A percentile compares a stretch with the other conserved stretches of the same genome.
phyloP scores from a whole-genome alignment of 1,140 invertebrate species.

The Drosophila sulfurigaster region DNA sequence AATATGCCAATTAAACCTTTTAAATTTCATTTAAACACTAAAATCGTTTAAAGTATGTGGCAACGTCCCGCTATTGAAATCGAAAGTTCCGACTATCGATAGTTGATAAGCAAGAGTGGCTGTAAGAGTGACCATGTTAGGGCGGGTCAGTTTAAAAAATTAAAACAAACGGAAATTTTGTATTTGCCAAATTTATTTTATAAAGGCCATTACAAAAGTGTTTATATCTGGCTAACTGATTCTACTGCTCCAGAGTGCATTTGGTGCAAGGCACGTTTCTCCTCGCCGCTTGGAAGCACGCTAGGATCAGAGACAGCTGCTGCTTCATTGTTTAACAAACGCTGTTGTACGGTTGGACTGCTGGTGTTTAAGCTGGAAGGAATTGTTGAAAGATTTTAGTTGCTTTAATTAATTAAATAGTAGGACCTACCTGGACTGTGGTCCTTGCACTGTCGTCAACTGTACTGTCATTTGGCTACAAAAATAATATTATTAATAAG shows the following conservation, averaged over 20 bases:
- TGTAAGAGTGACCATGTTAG: slow-evolving; percentile 15
- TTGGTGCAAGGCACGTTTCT: slow-evolving; percentile 2
- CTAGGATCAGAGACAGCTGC: not conserved
- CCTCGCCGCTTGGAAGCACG: slow-evolving; percentile 8
- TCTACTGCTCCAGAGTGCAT: slow-evolving; percentile 32
- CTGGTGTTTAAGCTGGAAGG: not conserved
- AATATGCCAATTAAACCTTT: too few relatives aligned
- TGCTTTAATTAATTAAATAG: not conserved
- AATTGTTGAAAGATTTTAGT: not conserved
- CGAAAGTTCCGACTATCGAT: not conserved
- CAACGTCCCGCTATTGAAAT: not conserved
- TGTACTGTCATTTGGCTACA: slow-evolving; percentile 23
- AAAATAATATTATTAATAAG: not conserved
- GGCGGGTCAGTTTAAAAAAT: not conserved
- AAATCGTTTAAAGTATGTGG: not conserved
- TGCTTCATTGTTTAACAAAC: not conserved
- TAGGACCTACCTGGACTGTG: slow-evolving; percentile 13
- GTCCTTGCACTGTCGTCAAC: not conserved
- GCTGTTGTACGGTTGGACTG: slow-evolving; percentile 1
- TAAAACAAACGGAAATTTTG: not conserved
- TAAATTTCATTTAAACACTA: not conserved
- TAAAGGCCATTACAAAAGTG: not conserved
- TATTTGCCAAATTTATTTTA: too few relatives aligned
- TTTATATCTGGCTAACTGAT: slow-evolving; percentile 41
- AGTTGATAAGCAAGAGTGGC: not conserved